Conservation (phyloP, 1,140 invertebrate species). For the Listronotus oregonensis region DNA sequence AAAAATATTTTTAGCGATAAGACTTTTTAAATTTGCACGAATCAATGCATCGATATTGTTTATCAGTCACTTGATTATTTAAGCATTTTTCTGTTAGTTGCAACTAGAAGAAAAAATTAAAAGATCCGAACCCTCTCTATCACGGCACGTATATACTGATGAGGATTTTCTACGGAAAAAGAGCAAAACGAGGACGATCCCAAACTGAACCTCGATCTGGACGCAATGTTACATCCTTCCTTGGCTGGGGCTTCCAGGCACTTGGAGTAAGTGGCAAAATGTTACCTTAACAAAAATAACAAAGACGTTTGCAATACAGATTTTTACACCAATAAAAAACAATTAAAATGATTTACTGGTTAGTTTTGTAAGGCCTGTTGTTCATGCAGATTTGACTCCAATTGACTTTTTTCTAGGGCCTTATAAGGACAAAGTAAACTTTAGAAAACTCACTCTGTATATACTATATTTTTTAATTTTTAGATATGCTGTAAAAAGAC, state of each 20-base stretch:
- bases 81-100: background rate
- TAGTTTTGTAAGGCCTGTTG: too few relatives aligned
- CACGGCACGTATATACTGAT: conserved; percentile 63
- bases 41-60: too few relatives aligned
- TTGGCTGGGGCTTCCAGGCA: conserved; percentile 55
- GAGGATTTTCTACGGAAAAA: conserved; percentile 54
- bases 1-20: too few relatives aligned
- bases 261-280: conserved; percentile 66
- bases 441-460: background rate
- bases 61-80: too few relatives aligned
- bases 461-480: conserved; percentile 30
- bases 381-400: too few relatives aligned
- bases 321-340: too few relatives aligned
- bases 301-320: too few relatives aligned
- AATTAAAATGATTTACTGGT: too few relatives aligned
- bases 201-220: conserved; percentile 59
- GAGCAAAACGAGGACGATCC: conserved; percentile 57
- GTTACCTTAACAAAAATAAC: too few relatives aligned
- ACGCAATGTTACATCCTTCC: conserved; percentile 68
- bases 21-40: too few relatives aligned
- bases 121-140: conserved; percentile 70
- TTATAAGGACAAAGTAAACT: too few relatives aligned
- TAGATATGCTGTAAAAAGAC: conserved; percentile 59
- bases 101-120: conserved; percentile 59
- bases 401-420: too few relatives aligned